Evolutionary conservation across 1,140 invertebrate species (phyloP).

Genomic region (Caenorhabditis tropicalis): DNA sequence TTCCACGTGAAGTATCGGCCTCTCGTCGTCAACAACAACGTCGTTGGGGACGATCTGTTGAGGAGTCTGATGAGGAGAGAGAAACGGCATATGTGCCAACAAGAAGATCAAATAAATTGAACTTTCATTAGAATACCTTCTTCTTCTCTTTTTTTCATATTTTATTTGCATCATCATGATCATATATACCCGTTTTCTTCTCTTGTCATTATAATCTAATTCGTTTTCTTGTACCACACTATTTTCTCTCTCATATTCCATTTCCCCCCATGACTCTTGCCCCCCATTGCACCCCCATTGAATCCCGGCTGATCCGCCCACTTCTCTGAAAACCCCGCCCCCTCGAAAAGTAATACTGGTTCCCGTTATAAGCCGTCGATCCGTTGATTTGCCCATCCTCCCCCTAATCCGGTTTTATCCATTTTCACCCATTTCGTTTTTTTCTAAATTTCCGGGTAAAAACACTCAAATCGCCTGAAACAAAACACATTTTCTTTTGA

Average conservation of each 20-base stretch:
- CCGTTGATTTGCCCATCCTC: too few relatives aligned
- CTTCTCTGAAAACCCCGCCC: background rate
- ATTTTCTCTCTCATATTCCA: background rate
- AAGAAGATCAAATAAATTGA: background rate
- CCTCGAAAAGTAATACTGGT: background rate
- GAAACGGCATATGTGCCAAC: background rate
- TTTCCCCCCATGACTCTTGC: slow-evolving; percentile 26
- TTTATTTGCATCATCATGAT: background rate
- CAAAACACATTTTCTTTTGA: too few relatives aligned
- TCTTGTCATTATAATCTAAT: slow-evolving; percentile 25
- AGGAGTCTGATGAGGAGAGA: slow-evolving; percentile 4
- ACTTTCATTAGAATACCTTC: background rate
- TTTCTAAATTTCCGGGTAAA: too few relatives aligned
- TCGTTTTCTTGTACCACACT: background rate
- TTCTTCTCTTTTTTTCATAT: background rate
- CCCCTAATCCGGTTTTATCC: too few relatives aligned
- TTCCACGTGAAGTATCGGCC: background rate
- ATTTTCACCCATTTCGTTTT: too few relatives aligned
- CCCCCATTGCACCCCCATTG: background rate
- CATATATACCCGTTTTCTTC: background rate
- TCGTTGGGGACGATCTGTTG: slow-evolving; percentile 4
- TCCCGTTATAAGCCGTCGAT: too few relatives aligned
- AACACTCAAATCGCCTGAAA: too few relatives aligned
- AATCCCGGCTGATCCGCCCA: background rate
- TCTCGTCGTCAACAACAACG: slow-evolving; percentile 26